Base-by-base conservation (phyloP, 1,140 invertebrate species). In the Pseudoatta argentina region DNA sequence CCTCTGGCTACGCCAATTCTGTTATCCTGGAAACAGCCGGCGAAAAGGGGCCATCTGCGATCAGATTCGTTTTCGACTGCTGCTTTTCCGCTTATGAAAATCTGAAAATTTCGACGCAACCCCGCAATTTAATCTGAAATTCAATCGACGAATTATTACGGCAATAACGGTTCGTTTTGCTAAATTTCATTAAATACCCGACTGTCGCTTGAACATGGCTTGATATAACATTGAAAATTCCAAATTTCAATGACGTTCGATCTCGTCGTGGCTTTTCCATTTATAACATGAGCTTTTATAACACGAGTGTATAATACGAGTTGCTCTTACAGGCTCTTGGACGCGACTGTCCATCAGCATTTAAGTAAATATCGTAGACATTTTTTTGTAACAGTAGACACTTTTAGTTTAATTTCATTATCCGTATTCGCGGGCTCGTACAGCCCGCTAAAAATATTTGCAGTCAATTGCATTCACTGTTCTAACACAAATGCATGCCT, bases 111-210 rank as follows among this genome's bases (percentile, higher is more conserved):
- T 53, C 24, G 3, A 48, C 4, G 6, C 18, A 34, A 39, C 21
- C 21, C n/a, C 18, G 21, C 24, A 48, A 27, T 82, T 73, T 82
- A 59, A 69, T 55, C 5, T 51, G 5, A 69, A 69, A 69, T 30
- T 72, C 51, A 16, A 69, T 82, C 51, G 16, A 21, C 78, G 24
- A 51, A 53, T 59, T 82, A 82, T 82, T 48, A 82, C 79, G 55
- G 39, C 51, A 71, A 82, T 73, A 82, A 73, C 53, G 53, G 24
- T 72, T 59, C 78, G 53, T 48, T 59, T 82, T 73, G 67, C 55
- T 73, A 61, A 82, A 82, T 82, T 82, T 82, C 53, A 73, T 82
- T 61, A 59, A 57, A 72, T 53, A 39, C 10, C 21, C 48, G 30
- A 81, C 21, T 81, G 48, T 14, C 30, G 30, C 14, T 39, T 55